Evolutionary conservation across 2,888 invertebrate genomes (phyloP).

Genomic region (Epistrophella euchroma): DNA sequence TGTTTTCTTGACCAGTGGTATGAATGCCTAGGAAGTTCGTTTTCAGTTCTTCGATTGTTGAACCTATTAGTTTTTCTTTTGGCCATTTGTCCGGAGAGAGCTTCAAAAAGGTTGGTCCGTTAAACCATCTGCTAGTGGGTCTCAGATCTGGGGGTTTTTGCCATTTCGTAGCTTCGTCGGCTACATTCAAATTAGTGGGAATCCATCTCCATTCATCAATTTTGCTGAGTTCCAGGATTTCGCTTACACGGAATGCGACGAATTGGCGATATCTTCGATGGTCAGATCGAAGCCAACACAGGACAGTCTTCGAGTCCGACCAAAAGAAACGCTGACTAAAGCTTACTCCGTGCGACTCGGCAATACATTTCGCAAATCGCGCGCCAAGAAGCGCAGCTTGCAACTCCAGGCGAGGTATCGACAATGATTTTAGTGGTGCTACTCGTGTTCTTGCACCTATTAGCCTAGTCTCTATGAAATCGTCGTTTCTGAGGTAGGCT

Average conservation of each 20-base stretch:
- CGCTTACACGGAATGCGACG: slow-evolving; percentile 45
- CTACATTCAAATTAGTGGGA: slow-evolving; percentile 22
- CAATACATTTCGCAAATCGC: slow-evolving; percentile 34
- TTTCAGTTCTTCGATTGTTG: slow-evolving; percentile 8
- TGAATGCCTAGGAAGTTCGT: background rate
- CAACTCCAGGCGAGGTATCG: no score
- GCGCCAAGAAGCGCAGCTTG: no score
- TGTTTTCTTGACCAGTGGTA: background rate
- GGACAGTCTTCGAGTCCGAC: slow-evolving; percentile 76
- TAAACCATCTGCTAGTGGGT: slow-evolving; percentile 1
- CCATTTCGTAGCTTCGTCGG: slow-evolving; percentile 38
- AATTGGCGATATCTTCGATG: slow-evolving; percentile 39
- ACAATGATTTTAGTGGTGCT: no score
- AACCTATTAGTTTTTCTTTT: background rate
- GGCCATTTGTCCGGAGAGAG: background rate
- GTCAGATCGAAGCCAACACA: slow-evolving; percentile 76
- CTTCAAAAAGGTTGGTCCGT: slow-evolving; percentile 11
- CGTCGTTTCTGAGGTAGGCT: slow-evolving; percentile 68
- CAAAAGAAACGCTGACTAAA: slow-evolving; percentile 60
- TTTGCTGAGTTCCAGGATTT: background rate
- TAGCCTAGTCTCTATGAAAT: no score
- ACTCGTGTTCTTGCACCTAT: no score
- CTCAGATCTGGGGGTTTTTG: background rate
- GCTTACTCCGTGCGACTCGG: slow-evolving; percentile 12
- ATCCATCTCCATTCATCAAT: slow-evolving; percentile 16